Conservation (phyloP, 2,888 invertebrate species). For the Orthonevra nobilis region DNA sequence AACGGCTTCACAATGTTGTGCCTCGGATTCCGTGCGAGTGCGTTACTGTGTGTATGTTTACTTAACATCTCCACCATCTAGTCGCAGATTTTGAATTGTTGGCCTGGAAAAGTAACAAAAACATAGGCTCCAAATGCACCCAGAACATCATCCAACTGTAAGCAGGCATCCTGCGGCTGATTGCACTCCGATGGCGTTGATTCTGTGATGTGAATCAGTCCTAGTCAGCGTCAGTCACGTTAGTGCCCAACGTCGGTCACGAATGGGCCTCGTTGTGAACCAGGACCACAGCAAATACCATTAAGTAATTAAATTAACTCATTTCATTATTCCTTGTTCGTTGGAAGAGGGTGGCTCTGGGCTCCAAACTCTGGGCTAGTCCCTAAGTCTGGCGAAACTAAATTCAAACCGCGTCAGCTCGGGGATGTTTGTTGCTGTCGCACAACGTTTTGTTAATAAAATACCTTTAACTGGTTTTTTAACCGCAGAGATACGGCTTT, state of each 20-base stretch:
- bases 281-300: slow-evolving; percentile 43
- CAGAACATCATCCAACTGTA: slow-evolving; percentile 44
- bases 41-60: slow-evolving; percentile 23
- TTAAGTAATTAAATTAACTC: slow-evolving; percentile 65
- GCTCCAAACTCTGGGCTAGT: no score
- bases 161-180: slow-evolving; percentile 51
- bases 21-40: slow-evolving; percentile 33
- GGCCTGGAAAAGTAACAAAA: slow-evolving; percentile 41
- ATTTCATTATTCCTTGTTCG: slow-evolving; percentile 57
- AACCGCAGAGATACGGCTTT: slow-evolving; percentile 23
- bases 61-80: background rate
- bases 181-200: slow-evolving; percentile 17
- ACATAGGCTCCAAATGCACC: slow-evolving; percentile 14
- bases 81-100: slow-evolving; percentile 16
- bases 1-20: slow-evolving; percentile 45
- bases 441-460: slow-evolving; percentile 6
- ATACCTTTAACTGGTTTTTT: slow-evolving; percentile 20
- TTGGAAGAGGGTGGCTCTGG: no score
- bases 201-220: slow-evolving; percentile 1
- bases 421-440: background rate
- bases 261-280: slow-evolving; percentile 41
- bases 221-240: slow-evolving; percentile 15
- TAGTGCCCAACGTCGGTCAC: slow-evolving; percentile 11
- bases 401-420: background rate
- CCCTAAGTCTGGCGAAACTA: background rate